Base-by-base conservation (phyloP, 2,113 vertebrate species). In the Axis porcinus region DNA sequence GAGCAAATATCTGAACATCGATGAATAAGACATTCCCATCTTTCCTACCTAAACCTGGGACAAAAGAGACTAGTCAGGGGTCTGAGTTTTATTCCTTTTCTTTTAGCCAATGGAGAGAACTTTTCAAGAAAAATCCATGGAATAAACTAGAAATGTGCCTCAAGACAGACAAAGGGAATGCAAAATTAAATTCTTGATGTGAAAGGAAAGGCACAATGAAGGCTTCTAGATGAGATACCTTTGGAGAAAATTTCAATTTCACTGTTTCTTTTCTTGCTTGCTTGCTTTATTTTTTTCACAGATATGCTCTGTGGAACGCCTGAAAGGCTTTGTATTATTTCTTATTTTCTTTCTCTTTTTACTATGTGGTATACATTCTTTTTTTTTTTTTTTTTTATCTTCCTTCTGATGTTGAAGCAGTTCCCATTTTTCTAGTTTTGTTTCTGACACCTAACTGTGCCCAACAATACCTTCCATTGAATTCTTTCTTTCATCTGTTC, bases 111-210 rank as follows among this genome's bases (percentile, higher is more conserved):
- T 74, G 94, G 47, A 92, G 92, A 76, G 93, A 98, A 96, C 47
- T 94, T 96, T 94, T 92, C 98, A 91, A 90, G 91, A 87, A 97
- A 97, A 98, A 96, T 87, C 40, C 67, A 60, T 15, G 97, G 95
- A 98, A 93, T 95, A 98, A 98, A 98, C 94, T 95, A 88, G 93
- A 98, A 98, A 92, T 96, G 23, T 97, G 97, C 91, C 96, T 98
- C 87, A 87, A 95, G 97, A 96, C 95, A 98, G 98, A 99, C 98
- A 99, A 99, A 99, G 95, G 96, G 97, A 98, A 99, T 99, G 98
- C 97, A 99, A 99, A 99, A 99, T 99, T 98, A 99, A 99, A 98
- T 98, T 99, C 90, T 98, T 98, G 93, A 97, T 98, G 96, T 99
- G 98, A 99, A 99, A 99, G 98, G 97, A 95, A 99, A 91, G 96